Evolutionary conservation across 2,113 vertebrate species (phyloP).

Genomic region (Paedocypris sp.): DNA sequence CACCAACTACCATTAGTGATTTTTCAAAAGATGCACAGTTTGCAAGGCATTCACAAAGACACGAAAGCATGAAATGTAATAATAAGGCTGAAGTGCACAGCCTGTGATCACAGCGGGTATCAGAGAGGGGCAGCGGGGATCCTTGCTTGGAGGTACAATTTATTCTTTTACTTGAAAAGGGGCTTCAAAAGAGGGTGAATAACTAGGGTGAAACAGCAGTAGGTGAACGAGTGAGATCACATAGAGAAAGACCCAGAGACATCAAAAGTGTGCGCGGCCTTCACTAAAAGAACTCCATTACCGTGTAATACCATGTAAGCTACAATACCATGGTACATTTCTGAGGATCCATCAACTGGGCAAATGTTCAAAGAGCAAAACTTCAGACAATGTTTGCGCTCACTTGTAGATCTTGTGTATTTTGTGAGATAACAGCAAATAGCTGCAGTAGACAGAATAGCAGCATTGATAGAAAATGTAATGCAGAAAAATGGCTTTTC

Average conservation of each 20-base stretch:
- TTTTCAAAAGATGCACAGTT: conserved; percentile 26
- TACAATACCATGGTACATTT: background rate
- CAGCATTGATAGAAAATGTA: too few relatives aligned
- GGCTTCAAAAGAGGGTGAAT: conserved; percentile 56
- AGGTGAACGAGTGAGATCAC: conserved; percentile 21
- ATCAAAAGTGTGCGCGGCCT: conserved; percentile 39
- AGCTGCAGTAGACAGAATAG: too few relatives aligned
- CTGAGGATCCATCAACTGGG: background rate
- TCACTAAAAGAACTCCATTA: background rate
- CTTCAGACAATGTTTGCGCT: background rate
- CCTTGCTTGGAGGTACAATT: conserved; percentile 57
- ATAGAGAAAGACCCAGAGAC: conserved; percentile 27
- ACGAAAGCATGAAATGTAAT: conserved; percentile 57
- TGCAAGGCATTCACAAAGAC: conserved; percentile 48
- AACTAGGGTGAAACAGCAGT: conserved; percentile 42
- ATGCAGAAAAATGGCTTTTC: too few relatives aligned
- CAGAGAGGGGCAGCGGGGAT: conserved; percentile 33
- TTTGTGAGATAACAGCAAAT: background rate
- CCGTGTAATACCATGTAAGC: conserved; percentile 4
- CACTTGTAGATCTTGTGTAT: background rate
- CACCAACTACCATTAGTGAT: too few relatives aligned
- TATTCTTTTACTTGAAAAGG: conserved; percentile 60
- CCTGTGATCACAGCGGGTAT: conserved; percentile 64
- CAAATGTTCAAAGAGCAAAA: conserved; percentile 16
- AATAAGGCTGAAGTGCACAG: conserved; percentile 54